A percentile compares a stretch with the other conserved stretches of the same genome.
Evolutionary conservation across 2,888 invertebrate genomes (phyloP).

Genomic region (Onchidella celtica): DNA sequence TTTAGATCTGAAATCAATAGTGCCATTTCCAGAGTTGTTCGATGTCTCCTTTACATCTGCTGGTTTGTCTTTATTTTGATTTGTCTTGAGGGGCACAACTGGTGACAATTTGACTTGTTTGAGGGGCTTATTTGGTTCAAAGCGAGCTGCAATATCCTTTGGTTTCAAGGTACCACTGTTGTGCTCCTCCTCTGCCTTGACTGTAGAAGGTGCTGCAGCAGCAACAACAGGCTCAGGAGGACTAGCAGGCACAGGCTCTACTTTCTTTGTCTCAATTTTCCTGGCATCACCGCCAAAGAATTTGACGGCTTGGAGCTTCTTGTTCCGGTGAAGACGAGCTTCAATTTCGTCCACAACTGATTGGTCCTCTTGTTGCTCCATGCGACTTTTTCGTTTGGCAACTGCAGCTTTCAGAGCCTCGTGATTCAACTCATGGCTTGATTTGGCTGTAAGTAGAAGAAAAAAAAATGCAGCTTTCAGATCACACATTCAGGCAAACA

Average conservation of each 20-base stretch:
- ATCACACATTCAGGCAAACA: too few relatives aligned
- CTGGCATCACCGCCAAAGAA: conserved; percentile 55
- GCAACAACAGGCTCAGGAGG: neutral
- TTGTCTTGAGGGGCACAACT: conserved; percentile 11
- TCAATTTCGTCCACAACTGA: conserved; percentile 74
- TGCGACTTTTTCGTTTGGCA: conserved; percentile 69
- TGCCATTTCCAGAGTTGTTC: neutral
- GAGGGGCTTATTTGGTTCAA: conserved; percentile 5
- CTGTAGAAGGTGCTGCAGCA: neutral
- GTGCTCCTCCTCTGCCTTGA: neutral
- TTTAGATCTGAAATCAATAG: conserved; percentile 17
- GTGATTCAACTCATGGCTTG: conserved; percentile 61
- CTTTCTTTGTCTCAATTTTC: conserved; percentile 14
- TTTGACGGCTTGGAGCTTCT: conserved; percentile 75
- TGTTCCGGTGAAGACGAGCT: conserved; percentile 69
- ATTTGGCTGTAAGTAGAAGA: conserved; percentile 47
- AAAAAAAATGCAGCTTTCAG: neutral
- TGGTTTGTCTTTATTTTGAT: conserved; percentile 11
- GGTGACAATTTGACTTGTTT: conserved; percentile 14
- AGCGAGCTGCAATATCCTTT: conserved; percentile 11
- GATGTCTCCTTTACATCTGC: neutral
- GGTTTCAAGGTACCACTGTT: neutral
- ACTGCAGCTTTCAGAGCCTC: conserved; percentile 77
- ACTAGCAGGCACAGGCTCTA: neutral
- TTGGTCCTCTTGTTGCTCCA: conserved; percentile 65